Evolutionary conservation across 1,140 invertebrate genomes (phyloP), one percentile per base, ranked within the genome.

Genomic region (Copidosoma floridanum): DNA sequence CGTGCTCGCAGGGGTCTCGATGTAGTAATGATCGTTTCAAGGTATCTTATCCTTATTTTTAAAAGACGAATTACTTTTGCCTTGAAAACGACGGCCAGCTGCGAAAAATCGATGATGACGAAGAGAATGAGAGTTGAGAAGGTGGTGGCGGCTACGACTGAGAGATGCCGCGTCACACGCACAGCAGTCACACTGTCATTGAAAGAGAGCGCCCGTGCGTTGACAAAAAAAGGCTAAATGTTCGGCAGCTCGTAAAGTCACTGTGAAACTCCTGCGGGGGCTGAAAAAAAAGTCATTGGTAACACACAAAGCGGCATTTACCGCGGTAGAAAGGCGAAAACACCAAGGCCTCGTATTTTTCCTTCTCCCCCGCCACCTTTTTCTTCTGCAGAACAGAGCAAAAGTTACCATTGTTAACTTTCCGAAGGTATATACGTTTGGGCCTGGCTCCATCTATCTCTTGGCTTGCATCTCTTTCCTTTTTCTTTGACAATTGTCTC

Each of bases 261-360:
- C n/a, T n/a, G n/a, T n/a, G n/a, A n/a, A n/a, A 11, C 4, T 8
- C 21, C 20, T 23, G 1, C 12, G 20, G 21, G 27, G 24, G 27
- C n/a, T 14, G 18, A 20, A 47, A 60, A 54, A 51, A 60, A 60
- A 60, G 58, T 60, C 58, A 60, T 60, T 40, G 57, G 21, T 21
- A n/a, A n/a, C n/a, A n/a, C n/a, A n/a, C 47, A 51, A 51, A 51
- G 56, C 47, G 48, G n/a, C 29, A 35, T 52, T 52, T 26, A 59
- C 56, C 56, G 38, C 27, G 27, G 35, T 35, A 12, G n/a, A 35
- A n/a, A 35, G 6, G 46, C 32, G 38, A 38, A 40, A 7, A 26
- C 11, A 20, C n/a, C n/a, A n/a, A n/a, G n/a, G n/a, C n/a, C n/a
- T n/a, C n/a, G n/a, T n/a, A n/a, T n/a, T n/a, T n/a, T n/a, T n/a